Evolutionary conservation across 1,140 invertebrate species (phyloP).

Genomic region (Coptotermes formosanus): DNA sequence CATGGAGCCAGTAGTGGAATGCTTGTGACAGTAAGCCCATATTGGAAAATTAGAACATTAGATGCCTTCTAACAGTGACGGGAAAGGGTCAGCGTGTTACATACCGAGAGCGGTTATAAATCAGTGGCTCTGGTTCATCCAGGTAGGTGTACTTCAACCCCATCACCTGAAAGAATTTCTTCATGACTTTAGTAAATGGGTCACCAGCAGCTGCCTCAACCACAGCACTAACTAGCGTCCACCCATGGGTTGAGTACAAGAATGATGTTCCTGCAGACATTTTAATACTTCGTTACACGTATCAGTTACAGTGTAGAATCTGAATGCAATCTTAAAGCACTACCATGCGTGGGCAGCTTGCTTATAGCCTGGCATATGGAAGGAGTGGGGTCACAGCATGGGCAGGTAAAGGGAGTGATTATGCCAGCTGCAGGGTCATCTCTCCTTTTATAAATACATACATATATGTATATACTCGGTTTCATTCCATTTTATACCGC

Average conservation of each 20-base stretch:
- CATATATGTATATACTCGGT: too few relatives aligned
- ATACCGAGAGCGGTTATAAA: constrained; percentile 57
- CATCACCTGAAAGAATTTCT: constrained; percentile 50
- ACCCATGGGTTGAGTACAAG: constrained; percentile 61
- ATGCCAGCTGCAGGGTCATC: too few relatives aligned
- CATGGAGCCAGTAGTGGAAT: too few relatives aligned
- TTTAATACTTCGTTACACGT: not conserved
- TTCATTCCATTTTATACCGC: too few relatives aligned
- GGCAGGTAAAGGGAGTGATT: too few relatives aligned
- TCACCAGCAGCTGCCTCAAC: constrained; percentile 53
- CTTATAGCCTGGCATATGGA: too few relatives aligned
- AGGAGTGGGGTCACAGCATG: too few relatives aligned
- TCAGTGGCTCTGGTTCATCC: constrained; percentile 55
- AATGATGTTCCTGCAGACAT: constrained; percentile 50
- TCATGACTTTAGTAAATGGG: constrained; percentile 50
- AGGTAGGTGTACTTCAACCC: constrained; percentile 57
- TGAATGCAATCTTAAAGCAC: not conserved
- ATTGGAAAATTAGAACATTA: too few relatives aligned
- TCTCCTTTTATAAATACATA: too few relatives aligned
- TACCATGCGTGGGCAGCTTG: not conserved
- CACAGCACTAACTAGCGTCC: constrained; percentile 59
- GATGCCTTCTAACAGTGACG: not conserved
- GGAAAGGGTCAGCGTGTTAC: not conserved
- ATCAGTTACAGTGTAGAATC: too few relatives aligned
- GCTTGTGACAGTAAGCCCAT: too few relatives aligned